Evolutionary conservation across 2,113 vertebrate species (phyloP).

Genomic region (Cynoglossus semilaevis): DNA sequence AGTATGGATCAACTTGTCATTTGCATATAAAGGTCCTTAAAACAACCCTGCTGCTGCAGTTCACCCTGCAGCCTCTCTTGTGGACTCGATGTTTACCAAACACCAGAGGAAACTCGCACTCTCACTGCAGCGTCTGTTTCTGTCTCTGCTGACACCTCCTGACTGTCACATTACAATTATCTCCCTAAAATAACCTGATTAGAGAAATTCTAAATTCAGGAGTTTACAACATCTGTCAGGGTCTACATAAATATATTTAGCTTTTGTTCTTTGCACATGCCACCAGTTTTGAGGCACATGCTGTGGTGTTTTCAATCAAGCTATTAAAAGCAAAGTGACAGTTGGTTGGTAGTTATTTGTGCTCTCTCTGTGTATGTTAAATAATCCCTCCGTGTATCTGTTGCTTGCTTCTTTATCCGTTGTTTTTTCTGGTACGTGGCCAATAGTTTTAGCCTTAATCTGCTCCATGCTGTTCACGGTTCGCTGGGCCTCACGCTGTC

Average conservation of each 20-base stretch:
- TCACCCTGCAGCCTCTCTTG: too few species aligned
- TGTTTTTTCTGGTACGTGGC: conserved; percentile 48
- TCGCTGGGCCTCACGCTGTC: conserved; percentile 24
- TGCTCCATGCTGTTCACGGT: conserved; percentile 61
- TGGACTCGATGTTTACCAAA: too few species aligned
- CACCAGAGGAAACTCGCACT: conserved; percentile 29
- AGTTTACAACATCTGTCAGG: conserved; percentile 23
- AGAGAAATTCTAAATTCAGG: conserved; percentile 40
- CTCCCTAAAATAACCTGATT: conserved; percentile 53
- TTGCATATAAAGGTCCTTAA: too few species aligned
- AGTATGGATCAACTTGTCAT: too few species aligned
- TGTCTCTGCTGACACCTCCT: conserved; percentile 51
- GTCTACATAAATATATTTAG: conserved; percentile 34
- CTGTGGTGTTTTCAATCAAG: conserved; percentile 28
- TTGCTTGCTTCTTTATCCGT: conserved; percentile 55
- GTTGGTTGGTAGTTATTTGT: conserved; percentile 66
- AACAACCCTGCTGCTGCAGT: too few species aligned
- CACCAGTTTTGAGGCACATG: conserved; percentile 27
- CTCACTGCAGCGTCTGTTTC: conserved; percentile 15
- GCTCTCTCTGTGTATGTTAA: conserved; percentile 45
- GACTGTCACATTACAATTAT: conserved; percentile 38
- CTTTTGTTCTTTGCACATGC: conserved; percentile 16
- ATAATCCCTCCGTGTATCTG: conserved; percentile 54
- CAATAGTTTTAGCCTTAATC: conserved; percentile 58
- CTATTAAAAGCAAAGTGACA: conserved; percentile 62